Conservation (phyloP, 2,113 vertebrate species). For the Neomonachus schauinslandi region DNA sequence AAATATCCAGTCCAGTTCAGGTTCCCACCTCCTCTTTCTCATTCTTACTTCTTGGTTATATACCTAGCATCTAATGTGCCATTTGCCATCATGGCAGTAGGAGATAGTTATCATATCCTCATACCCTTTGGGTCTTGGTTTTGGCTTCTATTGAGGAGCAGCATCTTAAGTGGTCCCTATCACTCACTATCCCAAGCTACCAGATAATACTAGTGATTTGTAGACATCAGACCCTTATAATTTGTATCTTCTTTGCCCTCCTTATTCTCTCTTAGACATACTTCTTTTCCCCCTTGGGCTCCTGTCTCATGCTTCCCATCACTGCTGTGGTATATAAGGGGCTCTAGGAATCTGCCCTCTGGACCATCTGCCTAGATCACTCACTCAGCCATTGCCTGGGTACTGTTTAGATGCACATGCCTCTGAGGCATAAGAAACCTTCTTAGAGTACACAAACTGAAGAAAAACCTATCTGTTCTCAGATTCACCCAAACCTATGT, state of each 20-base stretch:
- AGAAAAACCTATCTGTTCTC: not conserved
- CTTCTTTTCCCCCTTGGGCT: not conserved
- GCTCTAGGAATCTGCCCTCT: not conserved
- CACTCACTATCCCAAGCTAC: not conserved
- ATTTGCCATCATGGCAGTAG: not conserved
- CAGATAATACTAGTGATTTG: not conserved
- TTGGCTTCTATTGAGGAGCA: not conserved
- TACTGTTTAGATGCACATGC: not conserved
- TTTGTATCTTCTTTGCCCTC: not conserved
- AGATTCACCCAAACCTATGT: not conserved
- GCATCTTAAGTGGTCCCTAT: not conserved
- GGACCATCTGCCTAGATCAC: not conserved
- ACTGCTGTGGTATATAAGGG: not conserved
- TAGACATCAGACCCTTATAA: not conserved
- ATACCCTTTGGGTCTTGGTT: not conserved
- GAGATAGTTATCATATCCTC: not conserved
- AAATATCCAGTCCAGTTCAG: not conserved
- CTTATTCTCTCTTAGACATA: not conserved
- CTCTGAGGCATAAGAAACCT: not conserved
- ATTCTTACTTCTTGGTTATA: not conserved
- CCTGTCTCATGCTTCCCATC: not conserved
- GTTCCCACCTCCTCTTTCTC: not conserved
- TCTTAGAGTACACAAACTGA: not conserved
- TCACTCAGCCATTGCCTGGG: not conserved
- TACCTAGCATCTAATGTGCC: not conserved